Evolutionary conservation across 2,113 vertebrate genomes (phyloP).

Genomic region (Mormoops blainvillei): DNA sequence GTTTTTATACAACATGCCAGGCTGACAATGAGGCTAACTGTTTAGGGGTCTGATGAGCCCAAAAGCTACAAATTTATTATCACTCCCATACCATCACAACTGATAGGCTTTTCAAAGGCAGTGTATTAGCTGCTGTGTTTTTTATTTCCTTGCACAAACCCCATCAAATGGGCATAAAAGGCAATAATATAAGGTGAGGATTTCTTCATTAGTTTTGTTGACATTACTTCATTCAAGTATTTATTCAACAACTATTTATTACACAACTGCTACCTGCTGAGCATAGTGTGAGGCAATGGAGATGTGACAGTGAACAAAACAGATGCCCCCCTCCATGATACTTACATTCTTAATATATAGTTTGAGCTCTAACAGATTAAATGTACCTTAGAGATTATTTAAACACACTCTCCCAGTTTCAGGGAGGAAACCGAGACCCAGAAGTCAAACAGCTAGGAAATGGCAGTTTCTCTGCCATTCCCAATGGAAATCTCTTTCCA

Average conservation of each 20-base stretch:
- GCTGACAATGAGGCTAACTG: not conserved
- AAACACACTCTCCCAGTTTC: not conserved
- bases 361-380: not conserved
- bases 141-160: not conserved
- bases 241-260: not conserved
- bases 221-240: not conserved
- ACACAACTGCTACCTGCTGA: not conserved
- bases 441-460: not conserved
- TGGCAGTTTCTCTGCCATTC: not conserved
- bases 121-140: not conserved
- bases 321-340: not conserved
- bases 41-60: not conserved
- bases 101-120: not conserved
- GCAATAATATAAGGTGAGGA: not conserved
- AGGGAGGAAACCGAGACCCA: slow-evolving; percentile 5
- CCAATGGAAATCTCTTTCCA: slow-evolving; percentile 34
- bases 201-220: not conserved
- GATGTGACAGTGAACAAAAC: not conserved
- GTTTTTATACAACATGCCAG: not conserved
- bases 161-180: not conserved
- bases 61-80: not conserved
- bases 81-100: not conserved
- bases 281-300: not conserved
- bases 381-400: not conserved
- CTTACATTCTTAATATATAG: not conserved